A percentile compares a stretch with the other conserved stretches of the same genome.
Conservation (phyloP, 2,888 invertebrate genomes). For the Epicampocera succincta region DNA sequence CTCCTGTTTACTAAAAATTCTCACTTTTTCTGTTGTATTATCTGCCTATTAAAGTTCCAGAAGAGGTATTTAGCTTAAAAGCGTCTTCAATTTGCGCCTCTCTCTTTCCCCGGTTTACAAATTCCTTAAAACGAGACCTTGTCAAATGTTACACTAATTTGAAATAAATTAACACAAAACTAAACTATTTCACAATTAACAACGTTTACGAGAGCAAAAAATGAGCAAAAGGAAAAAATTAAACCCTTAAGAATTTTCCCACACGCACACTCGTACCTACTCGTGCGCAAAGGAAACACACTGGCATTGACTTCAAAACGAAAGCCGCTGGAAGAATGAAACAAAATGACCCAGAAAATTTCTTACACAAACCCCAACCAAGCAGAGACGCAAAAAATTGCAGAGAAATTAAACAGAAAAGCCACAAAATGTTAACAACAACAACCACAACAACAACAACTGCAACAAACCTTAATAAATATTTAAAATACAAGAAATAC, state of each 20-base stretch:
- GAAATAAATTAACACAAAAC: conserved; percentile 59
- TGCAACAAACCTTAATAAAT: conserved; percentile 36
- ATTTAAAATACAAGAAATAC: conserved; percentile 47
- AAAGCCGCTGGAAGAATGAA: conserved; percentile 57
- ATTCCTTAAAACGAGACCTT: conserved; percentile 38
- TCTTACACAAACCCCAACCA: conserved; percentile 3
- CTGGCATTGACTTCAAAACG: conserved; percentile 57
- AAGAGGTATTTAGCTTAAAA: neutral
- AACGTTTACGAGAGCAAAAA: conserved; percentile 28
- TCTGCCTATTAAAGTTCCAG: no score
- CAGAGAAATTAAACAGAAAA: conserved; percentile 62
- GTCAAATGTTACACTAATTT: conserved; percentile 22
- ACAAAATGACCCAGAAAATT: conserved; percentile 55
- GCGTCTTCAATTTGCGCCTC: neutral
- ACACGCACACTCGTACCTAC: conserved; percentile 44
- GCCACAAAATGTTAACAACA: conserved; percentile 54
- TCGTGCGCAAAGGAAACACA: no score
- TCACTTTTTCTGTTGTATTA: no score
- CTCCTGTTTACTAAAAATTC: no score
- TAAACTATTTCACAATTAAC: conserved; percentile 64
- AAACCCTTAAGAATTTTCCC: conserved; percentile 66
- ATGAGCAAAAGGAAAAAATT: conserved; percentile 2
- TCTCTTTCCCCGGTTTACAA: conserved; percentile 48
- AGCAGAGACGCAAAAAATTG: conserved; percentile 38
- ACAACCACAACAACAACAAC: conserved; percentile 42